Conservation (phyloP, 2,888 invertebrate genomes). For the Digitonthophagus gazella region DNA sequence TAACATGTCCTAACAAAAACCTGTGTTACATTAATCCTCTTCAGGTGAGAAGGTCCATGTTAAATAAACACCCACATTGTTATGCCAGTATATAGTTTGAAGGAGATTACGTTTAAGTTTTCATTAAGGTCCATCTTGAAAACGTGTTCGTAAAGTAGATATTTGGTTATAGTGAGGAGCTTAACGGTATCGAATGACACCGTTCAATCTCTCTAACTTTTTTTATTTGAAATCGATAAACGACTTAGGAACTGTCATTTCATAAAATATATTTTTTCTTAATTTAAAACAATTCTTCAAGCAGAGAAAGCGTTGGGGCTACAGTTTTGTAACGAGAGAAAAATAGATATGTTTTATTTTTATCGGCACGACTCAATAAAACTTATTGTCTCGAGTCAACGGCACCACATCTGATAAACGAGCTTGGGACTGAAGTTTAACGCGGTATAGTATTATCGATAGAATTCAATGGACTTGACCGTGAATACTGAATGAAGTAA, state of each 20-base stretch:
- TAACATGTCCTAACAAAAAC: background rate
- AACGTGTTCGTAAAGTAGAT: background rate
- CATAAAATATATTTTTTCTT: no score
- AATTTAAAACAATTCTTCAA: no score
- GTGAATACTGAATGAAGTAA: background rate
- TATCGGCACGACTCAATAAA: background rate
- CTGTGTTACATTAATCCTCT: background rate
- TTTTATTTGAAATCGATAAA: no score
- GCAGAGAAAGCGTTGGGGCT: no score
- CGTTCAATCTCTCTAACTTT: no score
- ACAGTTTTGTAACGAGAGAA: no score
- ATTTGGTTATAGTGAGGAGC: background rate
- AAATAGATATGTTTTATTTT: background rate
- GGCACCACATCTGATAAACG: background rate
- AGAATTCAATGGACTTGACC: background rate
- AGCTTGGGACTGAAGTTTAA: background rate
- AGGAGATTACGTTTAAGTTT: background rate
- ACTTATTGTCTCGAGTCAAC: background rate
- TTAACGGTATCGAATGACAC: no score
- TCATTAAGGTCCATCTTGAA: background rate
- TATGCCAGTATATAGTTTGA: background rate
- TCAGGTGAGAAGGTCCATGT: background rate
- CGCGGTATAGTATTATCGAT: background rate
- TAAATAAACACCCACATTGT: background rate
- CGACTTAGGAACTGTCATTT: no score